Conservation (phyloP, 2,888 invertebrate species). For the Ptychoptera contaminata region DNA sequence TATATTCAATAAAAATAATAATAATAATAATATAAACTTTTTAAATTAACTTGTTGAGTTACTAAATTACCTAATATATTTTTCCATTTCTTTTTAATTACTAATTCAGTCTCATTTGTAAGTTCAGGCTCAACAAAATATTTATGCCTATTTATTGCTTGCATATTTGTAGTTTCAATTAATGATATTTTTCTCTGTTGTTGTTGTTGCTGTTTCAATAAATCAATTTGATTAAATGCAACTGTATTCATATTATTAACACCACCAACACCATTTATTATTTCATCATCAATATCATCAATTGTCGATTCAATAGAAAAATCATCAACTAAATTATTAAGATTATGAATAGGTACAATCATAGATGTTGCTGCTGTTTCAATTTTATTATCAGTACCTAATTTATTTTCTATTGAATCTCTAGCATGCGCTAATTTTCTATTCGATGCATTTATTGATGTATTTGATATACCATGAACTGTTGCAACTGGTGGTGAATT, state of each 20-base stretch:
- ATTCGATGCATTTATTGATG: slow-evolving; percentile 1
- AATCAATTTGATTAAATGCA: neutral
- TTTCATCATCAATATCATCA: slow-evolving; percentile 9
- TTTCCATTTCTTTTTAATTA: slow-evolving; percentile 68
- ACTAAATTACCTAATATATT: slow-evolving; percentile 47
- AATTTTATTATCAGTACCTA: slow-evolving; percentile 10
- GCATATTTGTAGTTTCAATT: neutral
- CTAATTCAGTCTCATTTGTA: slow-evolving; percentile 58
- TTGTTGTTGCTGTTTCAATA: neutral
- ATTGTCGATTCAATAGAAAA: slow-evolving; percentile 8
- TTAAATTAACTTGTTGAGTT: no score
- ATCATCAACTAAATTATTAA: no score
- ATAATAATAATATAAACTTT: no score
- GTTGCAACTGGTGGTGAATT: slow-evolving; percentile 2
- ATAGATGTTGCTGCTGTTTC: neutral
- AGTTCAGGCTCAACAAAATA: slow-evolving; percentile 32
- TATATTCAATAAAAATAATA: no score
- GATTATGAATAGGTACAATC: no score
- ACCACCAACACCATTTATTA: slow-evolving; percentile 4
- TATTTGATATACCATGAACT: slow-evolving; percentile 2
- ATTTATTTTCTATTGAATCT: slow-evolving; percentile 24
- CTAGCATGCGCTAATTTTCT: slow-evolving; percentile 18
- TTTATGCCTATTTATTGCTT: slow-evolving; percentile 20
- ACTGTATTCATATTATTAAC: neutral
- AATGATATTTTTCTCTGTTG: slow-evolving; percentile 2